Conservation (phyloP, 2,797 vertebrate genomes). For the Falco novaeseelandiae region DNA sequence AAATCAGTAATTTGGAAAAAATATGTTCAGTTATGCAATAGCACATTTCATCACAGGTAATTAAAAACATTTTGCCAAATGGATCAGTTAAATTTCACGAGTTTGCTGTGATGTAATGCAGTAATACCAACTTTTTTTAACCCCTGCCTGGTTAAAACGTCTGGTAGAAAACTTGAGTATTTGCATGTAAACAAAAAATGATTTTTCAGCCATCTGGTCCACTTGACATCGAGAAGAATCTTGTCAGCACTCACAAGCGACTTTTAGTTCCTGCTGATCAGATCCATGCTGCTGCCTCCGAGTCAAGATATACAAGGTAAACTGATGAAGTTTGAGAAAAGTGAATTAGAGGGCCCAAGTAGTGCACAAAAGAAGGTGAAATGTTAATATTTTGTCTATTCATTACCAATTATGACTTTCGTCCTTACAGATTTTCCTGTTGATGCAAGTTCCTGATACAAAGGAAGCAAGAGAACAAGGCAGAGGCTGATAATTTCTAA, state of each 20-base stretch:
- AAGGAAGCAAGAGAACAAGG: not conserved
- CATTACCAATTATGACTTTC: not conserved
- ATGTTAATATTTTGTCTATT: not conserved
- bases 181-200: not conserved
- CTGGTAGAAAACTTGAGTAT: not conserved
- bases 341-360: not conserved
- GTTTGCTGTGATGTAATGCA: not conserved
- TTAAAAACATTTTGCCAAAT: not conserved
- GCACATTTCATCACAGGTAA: not conserved
- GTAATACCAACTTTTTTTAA: not conserved
- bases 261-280: not conserved
- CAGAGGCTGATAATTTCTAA: not conserved
- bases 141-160: not conserved
- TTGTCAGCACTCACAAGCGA: not conserved
- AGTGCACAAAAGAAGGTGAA: not conserved
- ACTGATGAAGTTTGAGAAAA: not conserved
- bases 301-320: not conserved
- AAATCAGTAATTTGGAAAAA: not conserved
- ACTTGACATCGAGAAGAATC: not conserved
- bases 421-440: not conserved
- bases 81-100: not conserved
- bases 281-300: not conserved
- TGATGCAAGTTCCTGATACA: not conserved
- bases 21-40: not conserved
- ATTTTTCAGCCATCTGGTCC: not conserved